Conservation (phyloP, 2,797 vertebrate genomes). For the Acipenser oxyrinchus region DNA sequence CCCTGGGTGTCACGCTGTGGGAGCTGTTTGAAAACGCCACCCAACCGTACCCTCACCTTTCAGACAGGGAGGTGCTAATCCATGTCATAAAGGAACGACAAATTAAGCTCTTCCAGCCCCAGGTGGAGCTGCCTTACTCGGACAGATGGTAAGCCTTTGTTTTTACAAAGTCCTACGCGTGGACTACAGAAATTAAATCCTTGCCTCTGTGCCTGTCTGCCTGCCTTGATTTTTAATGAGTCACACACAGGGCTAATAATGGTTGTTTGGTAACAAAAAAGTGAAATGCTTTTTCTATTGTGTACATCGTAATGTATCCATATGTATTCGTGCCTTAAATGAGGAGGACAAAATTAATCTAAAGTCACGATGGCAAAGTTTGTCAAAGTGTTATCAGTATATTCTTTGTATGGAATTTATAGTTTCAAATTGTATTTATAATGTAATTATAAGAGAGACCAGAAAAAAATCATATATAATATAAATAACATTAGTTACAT, state of each 20-base stretch:
- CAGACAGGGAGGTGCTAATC: constrained; percentile 63
- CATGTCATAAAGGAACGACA: constrained; percentile 62
- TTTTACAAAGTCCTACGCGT: constrained; percentile 1
- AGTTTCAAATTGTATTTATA: too few species aligned
- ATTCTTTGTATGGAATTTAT: too few species aligned
- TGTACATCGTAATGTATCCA: constrained; percentile 56
- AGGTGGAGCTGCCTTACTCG: constrained; percentile 58
- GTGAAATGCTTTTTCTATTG: constrained; percentile 64
- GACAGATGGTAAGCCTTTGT: constrained; percentile 56
- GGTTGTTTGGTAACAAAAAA: constrained; percentile 61
- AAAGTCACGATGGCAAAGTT: too few species aligned
- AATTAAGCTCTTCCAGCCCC: constrained; percentile 59
- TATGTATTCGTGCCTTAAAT: constrained; percentile 65
- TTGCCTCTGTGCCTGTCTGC: not conserved
- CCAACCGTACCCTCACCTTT: constrained; percentile 61
- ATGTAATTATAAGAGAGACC: too few species aligned
- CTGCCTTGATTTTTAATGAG: constrained; percentile 44
- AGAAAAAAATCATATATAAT: too few species aligned
- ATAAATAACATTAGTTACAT: too few species aligned
- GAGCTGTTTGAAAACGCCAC: constrained; percentile 59
- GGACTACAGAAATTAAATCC: constrained; percentile 5
- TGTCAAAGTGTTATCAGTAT: too few species aligned
- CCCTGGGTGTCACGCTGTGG: constrained; percentile 56
- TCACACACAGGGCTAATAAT: constrained; percentile 59
- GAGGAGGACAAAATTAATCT: constrained; percentile 27